Base-by-base conservation (phyloP, 2,888 invertebrate genomes). In the Xylocampa areola region DNA sequence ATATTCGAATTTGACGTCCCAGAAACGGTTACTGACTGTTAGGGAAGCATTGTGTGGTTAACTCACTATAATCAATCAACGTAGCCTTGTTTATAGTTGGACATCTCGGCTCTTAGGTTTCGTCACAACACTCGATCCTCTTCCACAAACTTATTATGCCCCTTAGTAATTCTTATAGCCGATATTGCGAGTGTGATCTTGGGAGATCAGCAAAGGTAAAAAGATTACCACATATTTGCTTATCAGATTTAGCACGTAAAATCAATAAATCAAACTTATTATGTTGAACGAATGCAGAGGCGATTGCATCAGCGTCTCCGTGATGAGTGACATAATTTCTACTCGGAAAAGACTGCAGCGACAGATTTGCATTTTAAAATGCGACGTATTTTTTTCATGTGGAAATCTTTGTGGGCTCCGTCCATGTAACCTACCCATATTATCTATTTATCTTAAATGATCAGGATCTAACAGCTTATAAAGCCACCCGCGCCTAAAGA, bases 241-340 rank as follows among this genome's bases (percentile, higher is more conserved):
- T 11, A 17, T 23, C 36, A 66, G 29, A 48, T 58, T 45, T 27
- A 19, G 32, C 17, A 49, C 19, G 39, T 33, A 27, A 30, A 54
- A 39, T 35, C 8, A 51, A 51, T 54, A 36, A 51, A 54, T 47
- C 16, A 44, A 54, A 35, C 2, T 48, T 39, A 29, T 49, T 44
- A 40, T 17, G 35, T 53, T 8, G 39, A 39, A 33, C 8, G 0
- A 25, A 7, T 6, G 11, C 8, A 27, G 8, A 25, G 2, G 10
- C 8, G 7, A 25, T 25, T 2, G 25, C 25, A 25, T 25, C 25
- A 21, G 21, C 21, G n/a, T n/a, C n/a, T n/a, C n/a, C n/a, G n/a
- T n/a, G 4, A 25, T 25, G 8, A 8, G 25, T 10, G 25, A 8
- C 23, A 23, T 21, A 4, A n/a, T 21, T 21, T 1, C 5, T 21